A percentile compares a stretch with the other conserved stretches of the same genome.
These are phyloP conservation scores for Tetramorium parvispinum DNA, from an alignment of 1,140 invertebrate species.

Conservation along the genomic window DNA sequence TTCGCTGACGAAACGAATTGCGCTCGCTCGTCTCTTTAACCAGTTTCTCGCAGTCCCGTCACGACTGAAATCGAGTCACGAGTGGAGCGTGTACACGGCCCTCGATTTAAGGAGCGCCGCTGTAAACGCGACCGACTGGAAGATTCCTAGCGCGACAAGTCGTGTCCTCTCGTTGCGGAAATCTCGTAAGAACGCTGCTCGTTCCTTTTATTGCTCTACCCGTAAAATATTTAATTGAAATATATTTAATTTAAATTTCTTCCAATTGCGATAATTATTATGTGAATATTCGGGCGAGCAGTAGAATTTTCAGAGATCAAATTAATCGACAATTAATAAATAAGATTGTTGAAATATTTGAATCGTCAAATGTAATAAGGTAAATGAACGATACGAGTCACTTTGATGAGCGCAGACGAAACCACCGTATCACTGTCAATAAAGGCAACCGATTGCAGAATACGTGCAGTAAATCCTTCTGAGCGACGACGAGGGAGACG, in stretches of 20 bases:
- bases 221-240: not conserved
- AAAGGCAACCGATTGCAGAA: conserved; percentile 38
- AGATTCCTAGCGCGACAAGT: conserved; percentile 60
- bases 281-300: not conserved
- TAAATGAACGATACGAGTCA: conserved; percentile 2
- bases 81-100: conserved; percentile 55
- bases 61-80: conserved; percentile 67
- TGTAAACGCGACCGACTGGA: conserved; percentile 54
- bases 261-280: not conserved
- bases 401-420: conserved; percentile 18
- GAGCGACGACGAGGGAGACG: conserved; percentile 7
- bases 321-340: not conserved
- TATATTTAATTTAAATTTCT: not conserved
- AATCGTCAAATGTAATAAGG: not conserved
- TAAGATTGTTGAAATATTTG: not conserved
- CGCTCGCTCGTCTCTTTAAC: conserved; percentile 55
- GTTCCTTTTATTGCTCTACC: conserved; percentile 13
- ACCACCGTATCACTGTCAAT: conserved; percentile 17
- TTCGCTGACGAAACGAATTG: conserved; percentile 66
- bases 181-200: not conserved
- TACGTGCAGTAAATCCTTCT: conserved; percentile 54
- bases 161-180: conserved; percentile 9
- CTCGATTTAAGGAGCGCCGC: conserved; percentile 48
- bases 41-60: conserved; percentile 59
- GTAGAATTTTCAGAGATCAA: not conserved